phyloP scores from a whole-genome alignment of 2,113 vertebrate species.

The Eulemur rufifrons region DNA sequence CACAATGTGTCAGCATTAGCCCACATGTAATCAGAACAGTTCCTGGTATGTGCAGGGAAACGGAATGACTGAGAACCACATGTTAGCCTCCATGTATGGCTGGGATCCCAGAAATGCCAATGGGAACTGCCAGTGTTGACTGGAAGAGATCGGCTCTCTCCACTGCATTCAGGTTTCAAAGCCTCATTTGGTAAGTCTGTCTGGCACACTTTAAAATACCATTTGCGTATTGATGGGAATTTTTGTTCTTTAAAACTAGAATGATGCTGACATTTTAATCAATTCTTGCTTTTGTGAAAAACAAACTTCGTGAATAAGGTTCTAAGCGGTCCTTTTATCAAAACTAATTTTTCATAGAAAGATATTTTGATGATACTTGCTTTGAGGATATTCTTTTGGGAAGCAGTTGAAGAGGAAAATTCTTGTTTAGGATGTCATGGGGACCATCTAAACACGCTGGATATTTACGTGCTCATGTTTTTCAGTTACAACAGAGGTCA shows the following conservation, averaged over 20 bases:
- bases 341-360: background rate
- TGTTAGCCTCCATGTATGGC: conserved; percentile 10
- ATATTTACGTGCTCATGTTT: conserved; percentile 15
- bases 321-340: background rate
- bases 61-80: conserved; percentile 37
- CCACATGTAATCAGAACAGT: conserved; percentile 61
- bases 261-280: background rate
- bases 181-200: background rate
- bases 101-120: conserved; percentile 29
- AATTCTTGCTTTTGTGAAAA: background rate
- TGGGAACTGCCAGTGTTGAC: background rate
- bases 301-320: background rate
- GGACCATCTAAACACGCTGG: background rate
- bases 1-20: conserved; percentile 63
- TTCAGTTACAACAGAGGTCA: background rate
- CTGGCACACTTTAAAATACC: background rate
- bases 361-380: background rate
- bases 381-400: background rate
- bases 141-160: background rate
- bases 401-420: background rate
- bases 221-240: background rate
- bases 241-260: background rate
- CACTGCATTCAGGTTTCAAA: background rate
- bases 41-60: conserved; percentile 57
- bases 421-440: background rate